Conservation (phyloP, 2,113 vertebrate genomes). For the Tragelaphus strepsiceros region DNA sequence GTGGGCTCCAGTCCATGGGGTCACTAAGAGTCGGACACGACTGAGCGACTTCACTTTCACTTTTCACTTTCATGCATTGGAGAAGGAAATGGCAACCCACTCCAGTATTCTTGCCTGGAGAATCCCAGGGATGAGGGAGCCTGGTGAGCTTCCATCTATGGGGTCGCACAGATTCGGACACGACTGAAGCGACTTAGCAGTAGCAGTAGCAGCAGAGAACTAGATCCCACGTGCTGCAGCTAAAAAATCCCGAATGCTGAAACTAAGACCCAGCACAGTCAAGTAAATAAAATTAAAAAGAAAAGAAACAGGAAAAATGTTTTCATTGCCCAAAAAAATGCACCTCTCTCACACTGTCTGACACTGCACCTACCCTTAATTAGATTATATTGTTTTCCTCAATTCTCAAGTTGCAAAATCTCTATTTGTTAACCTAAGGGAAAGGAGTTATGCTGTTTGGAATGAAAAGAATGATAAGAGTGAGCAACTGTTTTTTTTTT, state of each 20-base stretch:
- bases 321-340: background rate
- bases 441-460: background rate
- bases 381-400: background rate
- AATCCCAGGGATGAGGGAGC: too few relatives aligned
- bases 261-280: background rate
- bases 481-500: background rate
- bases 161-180: too few relatives aligned
- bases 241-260: fast-evolving
- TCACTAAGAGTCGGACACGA: too few relatives aligned
- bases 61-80: too few relatives aligned
- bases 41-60: too few relatives aligned
- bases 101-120: too few relatives aligned
- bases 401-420: background rate
- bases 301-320: background rate
- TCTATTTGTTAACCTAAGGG: background rate
- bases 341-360: background rate
- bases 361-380: background rate
- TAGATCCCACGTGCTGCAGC: background rate
- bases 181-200: too few relatives aligned
- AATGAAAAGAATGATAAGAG: background rate
- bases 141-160: too few relatives aligned
- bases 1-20: too few relatives aligned
- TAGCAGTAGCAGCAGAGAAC: too few relatives aligned
- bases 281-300: background rate
- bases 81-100: too few relatives aligned